These are phyloP conservation scores for Rhinolophus sinicus DNA, from an alignment of 2,113 vertebrate species.

Conservation along the genomic window DNA sequence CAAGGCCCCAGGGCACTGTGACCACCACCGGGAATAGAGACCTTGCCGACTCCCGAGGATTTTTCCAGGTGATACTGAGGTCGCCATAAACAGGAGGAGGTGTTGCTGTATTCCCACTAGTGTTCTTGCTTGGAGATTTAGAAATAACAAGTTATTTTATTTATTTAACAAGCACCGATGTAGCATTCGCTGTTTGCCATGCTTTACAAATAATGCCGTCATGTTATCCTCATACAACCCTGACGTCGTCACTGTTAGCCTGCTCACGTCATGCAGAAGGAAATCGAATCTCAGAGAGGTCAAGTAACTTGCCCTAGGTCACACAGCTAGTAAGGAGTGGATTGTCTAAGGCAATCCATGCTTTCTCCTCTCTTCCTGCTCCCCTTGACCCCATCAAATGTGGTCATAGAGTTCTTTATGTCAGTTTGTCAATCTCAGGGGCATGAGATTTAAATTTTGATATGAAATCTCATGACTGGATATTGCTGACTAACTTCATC, in stretches of 20 bases:
- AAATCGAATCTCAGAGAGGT: not conserved
- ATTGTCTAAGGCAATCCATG: not conserved
- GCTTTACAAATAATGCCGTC: not conserved
- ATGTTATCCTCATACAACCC: not conserved
- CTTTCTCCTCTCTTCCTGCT: not conserved
- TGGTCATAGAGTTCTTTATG: not conserved
- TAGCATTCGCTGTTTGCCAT: not conserved
- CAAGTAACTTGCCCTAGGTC: not conserved
- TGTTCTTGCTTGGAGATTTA: not conserved
- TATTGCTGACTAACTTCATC: not conserved
- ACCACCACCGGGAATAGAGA: rapidly evolving
- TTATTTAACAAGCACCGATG: not conserved
- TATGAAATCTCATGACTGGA: not conserved
- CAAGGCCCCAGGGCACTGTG: not conserved
- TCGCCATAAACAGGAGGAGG: not conserved
- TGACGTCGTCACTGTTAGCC: not conserved
- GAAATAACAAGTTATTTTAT: not conserved
- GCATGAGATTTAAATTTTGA: not conserved
- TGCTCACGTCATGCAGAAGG: not conserved
- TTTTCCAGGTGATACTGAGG: not conserved
- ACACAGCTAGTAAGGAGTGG: not conserved
- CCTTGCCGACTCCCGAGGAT: rapidly evolving
- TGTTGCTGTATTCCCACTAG: not conserved
- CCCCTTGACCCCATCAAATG: not conserved
- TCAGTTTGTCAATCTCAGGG: not conserved